Base-by-base conservation (phyloP, 1,140 invertebrate genomes). In the Anoplolepis gracilipes region DNA sequence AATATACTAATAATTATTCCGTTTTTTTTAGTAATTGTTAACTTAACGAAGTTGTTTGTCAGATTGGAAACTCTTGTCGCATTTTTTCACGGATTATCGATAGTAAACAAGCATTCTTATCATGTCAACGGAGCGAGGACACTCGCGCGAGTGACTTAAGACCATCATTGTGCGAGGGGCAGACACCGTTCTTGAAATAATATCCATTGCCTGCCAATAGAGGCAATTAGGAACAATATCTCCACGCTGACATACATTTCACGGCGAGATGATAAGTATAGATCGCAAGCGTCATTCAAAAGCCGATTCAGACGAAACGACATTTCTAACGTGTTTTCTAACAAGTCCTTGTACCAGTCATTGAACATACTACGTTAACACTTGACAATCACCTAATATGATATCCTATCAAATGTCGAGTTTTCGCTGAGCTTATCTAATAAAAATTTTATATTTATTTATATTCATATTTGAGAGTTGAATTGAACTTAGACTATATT, bases 211-310 rank as follows among this genome's bases (percentile, higher is more conserved):
- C 69, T 61, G 28, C 75, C 85, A 90, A 89, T 87, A 28, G 59
- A 87, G 61, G 64, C 88, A 89, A 89, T 90, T 89, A 89, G 33
- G 81, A 87, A 28, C 85, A 86, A 87, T 88, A 77, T 85, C 61
- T 53, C 8, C 30, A n/a, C 19, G 30, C 49, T 86, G 84, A 89
- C 87, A 89, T 57, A 89, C 76, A 88, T 88, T 88, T 88, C 46
- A 22, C 64, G 46, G n/a, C 55, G 89, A 87, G 79, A 72, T 69
- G 62, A 72, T 61, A 59, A 59, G 19, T 42, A 11, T 36, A n/a
- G 28, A 67, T 42, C 73, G 59, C 55, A 36, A 19, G n/a, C 46
- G 53, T 87, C 11, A 55, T 39, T 72, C 36, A 70, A 72, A 72
- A 69, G 33, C 62, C 62, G 13, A 69, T 39, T 69, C 76, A 67